Evolutionary conservation across 2,113 vertebrate genomes (phyloP).

Genomic region (Athene noctua): DNA sequence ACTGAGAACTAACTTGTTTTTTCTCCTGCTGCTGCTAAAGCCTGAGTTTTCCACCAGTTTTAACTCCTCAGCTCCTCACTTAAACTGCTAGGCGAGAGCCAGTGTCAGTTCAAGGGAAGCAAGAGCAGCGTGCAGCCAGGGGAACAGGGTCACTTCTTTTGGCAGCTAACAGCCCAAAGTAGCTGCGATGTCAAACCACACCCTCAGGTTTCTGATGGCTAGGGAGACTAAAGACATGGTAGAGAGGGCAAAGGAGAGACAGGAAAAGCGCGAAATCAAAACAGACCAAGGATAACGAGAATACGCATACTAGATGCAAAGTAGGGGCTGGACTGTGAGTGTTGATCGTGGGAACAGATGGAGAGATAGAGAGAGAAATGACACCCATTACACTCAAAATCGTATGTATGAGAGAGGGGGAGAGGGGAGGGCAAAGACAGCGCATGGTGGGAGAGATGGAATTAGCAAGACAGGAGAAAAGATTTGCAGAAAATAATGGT

Average conservation of each 20-base stretch:
- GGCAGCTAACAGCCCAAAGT: background rate
- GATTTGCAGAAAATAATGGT: background rate
- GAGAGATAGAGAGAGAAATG: slow-evolving; percentile 49
- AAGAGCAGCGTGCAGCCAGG: background rate
- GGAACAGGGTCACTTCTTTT: background rate
- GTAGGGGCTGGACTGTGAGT: slow-evolving; percentile 37
- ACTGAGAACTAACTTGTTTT: background rate
- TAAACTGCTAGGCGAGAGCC: background rate
- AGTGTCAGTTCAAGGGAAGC: background rate
- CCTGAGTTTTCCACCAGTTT: background rate
- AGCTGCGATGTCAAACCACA: background rate
- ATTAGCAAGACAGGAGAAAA: background rate
- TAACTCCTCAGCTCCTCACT: background rate
- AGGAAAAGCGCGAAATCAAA: slow-evolving; percentile 34
- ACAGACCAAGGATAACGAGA: slow-evolving; percentile 28
- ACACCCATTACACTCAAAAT: slow-evolving; percentile 37
- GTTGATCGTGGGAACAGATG: slow-evolving; percentile 62
- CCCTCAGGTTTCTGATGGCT: background rate
- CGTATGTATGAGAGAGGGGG: background rate
- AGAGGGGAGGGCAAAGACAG: background rate
- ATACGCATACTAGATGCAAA: slow-evolving; percentile 42
- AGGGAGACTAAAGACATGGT: background rate
- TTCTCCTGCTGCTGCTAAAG: background rate
- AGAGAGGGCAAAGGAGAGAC: slow-evolving; percentile 31
- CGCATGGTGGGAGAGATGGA: background rate